Percentiles rank a stretch among this genome's conserved stretches.
These are phyloP conservation scores for Anas acuta DNA, from an alignment of 2,797 vertebrate species.

Conservation along the genomic window DNA sequence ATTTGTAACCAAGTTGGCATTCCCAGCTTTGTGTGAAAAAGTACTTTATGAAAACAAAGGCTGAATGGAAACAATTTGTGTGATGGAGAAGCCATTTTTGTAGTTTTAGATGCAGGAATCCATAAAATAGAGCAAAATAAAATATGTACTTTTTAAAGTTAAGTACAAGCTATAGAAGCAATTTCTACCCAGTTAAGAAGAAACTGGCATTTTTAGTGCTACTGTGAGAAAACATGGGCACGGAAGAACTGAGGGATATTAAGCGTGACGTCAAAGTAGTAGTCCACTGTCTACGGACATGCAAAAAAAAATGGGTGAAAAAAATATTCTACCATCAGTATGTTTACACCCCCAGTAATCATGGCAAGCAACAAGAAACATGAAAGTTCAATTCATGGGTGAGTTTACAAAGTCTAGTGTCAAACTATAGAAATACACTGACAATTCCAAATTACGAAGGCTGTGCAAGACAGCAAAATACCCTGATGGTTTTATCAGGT, in stretches of 20 bases:
- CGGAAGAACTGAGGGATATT: neutral
- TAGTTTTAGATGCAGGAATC: neutral
- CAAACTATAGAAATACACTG: neutral
- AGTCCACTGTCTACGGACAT: rapidly evolving
- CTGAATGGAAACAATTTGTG: neutral
- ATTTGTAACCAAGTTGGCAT: neutral
- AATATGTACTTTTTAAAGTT: neutral
- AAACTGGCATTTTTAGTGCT: neutral
- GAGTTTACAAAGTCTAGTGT: neutral
- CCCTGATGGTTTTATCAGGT: neutral
- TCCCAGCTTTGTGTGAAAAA: neutral
- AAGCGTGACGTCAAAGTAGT: neutral
- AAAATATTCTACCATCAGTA: neutral
- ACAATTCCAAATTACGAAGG: neutral
- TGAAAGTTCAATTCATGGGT: neutral
- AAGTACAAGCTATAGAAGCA: neutral
- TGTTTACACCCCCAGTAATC: neutral
- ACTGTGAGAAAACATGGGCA: neutral
- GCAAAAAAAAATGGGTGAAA: neutral
- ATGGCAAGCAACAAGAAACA: neutral
- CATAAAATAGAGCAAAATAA: neutral
- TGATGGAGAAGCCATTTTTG: neutral
- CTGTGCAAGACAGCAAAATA: neutral
- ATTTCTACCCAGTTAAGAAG: neutral
- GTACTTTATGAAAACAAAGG: neutral